These are phyloP conservation scores for Idaea biselata DNA, from an alignment of 2,888 invertebrate species.

Conservation along the genomic window DNA sequence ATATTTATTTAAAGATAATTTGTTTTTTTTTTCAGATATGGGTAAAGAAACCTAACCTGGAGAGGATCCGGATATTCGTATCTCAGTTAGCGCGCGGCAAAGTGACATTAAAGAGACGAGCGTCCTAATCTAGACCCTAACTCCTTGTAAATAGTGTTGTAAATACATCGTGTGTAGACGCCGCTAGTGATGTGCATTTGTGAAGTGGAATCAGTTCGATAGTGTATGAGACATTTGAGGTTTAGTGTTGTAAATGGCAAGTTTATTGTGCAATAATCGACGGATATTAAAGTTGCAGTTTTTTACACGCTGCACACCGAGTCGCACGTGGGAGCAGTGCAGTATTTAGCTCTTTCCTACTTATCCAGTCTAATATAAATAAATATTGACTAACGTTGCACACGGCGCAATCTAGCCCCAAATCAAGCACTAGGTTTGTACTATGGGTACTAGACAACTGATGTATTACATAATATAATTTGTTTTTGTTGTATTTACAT, in stretches of 20 bases:
- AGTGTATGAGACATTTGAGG: not conserved
- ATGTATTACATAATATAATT: too few species aligned
- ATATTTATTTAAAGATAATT: not conserved
- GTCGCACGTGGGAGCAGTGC: not conserved
- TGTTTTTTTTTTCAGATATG: slow-evolving; percentile 86
- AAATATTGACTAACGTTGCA: too few species aligned
- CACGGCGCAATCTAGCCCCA: too few species aligned
- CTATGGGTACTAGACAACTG: too few species aligned
- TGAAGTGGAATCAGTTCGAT: not conserved
- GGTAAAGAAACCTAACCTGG: slow-evolving; percentile 89
- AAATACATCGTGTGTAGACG: slow-evolving; percentile 20
- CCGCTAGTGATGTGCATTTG: slow-evolving; percentile 17
- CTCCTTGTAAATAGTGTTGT: slow-evolving; percentile 30
- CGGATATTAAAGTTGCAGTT: not conserved
- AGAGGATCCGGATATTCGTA: slow-evolving; percentile 91
- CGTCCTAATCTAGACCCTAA: slow-evolving; percentile 77
- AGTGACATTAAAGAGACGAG: slow-evolving; percentile 91
- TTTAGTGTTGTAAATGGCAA: not conserved
- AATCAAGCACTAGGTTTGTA: too few species aligned
- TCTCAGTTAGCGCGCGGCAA: slow-evolving; percentile 93
- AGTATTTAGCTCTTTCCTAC: too few species aligned
- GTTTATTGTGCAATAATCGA: not conserved
- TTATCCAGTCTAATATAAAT: too few species aligned
- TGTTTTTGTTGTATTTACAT: too few species aligned
- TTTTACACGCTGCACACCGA: not conserved